These are phyloP conservation scores for Serinus canaria DNA, from an alignment of 2,113 vertebrate genomes.

Conservation along the genomic window DNA sequence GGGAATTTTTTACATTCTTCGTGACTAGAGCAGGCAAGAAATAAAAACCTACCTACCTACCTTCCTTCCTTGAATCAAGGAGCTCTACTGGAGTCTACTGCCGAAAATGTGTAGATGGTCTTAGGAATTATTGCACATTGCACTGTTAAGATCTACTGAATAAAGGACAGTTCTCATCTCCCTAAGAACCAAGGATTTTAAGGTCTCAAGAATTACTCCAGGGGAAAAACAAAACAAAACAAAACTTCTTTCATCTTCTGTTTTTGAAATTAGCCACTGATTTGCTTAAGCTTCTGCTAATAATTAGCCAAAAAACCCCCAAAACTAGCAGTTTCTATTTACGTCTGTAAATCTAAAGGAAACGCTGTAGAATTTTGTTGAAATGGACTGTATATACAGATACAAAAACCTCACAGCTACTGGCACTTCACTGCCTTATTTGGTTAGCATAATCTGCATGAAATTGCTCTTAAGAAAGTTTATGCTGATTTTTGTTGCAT, in stretches of 20 bases:
- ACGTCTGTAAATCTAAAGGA: constrained; percentile 75
- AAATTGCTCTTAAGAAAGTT: constrained; percentile 43
- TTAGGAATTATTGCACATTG: constrained; percentile 79
- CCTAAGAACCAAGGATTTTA: constrained; percentile 73
- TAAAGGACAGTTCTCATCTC: constrained; percentile 76
- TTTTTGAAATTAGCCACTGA: constrained; percentile 72
- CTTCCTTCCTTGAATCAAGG: constrained; percentile 99
- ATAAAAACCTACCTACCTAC: constrained; percentile 76
- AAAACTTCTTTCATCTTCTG: constrained; percentile 61
- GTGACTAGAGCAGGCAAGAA: constrained; percentile 82
- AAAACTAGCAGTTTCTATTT: constrained; percentile 71
- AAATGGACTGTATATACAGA: constrained; percentile 71
- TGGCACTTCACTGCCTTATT: constrained; percentile 72
- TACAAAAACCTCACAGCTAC: constrained; percentile 65
- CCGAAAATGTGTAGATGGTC: constrained; percentile 77
- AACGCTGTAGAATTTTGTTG: constrained; percentile 78
- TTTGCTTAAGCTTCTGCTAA: constrained; percentile 77
- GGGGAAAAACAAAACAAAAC: not conserved
- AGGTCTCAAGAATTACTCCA: constrained; percentile 80
- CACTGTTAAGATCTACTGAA: constrained; percentile 80
- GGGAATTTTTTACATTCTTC: constrained; percentile 76
- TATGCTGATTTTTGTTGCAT: constrained; percentile 68
- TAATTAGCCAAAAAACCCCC: constrained; percentile 56
- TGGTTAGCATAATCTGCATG: constrained; percentile 74
- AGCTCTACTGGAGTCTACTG: constrained; percentile 83